phyloP scores from a whole-genome alignment of 2,113 vertebrate genomes.

The Taxidea taxus region DNA sequence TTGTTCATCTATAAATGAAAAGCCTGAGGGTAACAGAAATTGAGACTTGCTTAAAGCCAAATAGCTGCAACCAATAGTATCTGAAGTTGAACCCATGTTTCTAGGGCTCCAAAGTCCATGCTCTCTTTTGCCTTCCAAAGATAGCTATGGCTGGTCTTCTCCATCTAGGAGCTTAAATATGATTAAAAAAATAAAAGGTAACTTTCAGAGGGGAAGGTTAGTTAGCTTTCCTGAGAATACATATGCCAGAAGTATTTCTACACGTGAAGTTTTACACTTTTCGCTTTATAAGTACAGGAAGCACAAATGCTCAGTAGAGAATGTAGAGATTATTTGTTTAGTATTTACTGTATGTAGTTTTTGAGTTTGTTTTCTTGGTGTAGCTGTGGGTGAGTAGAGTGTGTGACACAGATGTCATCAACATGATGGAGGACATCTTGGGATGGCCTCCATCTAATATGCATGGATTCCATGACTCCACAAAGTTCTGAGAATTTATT shows the following conservation, averaged over 20 bases:
- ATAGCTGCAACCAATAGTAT: background rate
- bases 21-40: background rate
- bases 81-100: background rate
- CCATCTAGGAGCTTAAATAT: background rate
- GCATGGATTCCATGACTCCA: background rate
- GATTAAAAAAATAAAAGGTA: background rate
- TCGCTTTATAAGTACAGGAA: background rate
- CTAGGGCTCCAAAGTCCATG: background rate
- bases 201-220: background rate
- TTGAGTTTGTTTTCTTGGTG: background rate
- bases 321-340: background rate
- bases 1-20: background rate
- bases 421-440: no score
- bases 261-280: background rate
- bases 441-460: background rate
- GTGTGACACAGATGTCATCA: background rate
- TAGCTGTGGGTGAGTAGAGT: background rate
- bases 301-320: background rate
- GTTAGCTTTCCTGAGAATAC: background rate
- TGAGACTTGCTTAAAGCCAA: background rate
- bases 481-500: background rate
- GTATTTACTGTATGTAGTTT: background rate
- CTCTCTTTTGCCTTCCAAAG: background rate
- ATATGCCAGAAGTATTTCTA: background rate
- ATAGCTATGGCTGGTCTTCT: background rate